These are phyloP conservation scores for Beroe forskalii DNA, from an alignment of 37 sponge, comb jelly and placozoan genomes.

Conservation along the genomic window DNA sequence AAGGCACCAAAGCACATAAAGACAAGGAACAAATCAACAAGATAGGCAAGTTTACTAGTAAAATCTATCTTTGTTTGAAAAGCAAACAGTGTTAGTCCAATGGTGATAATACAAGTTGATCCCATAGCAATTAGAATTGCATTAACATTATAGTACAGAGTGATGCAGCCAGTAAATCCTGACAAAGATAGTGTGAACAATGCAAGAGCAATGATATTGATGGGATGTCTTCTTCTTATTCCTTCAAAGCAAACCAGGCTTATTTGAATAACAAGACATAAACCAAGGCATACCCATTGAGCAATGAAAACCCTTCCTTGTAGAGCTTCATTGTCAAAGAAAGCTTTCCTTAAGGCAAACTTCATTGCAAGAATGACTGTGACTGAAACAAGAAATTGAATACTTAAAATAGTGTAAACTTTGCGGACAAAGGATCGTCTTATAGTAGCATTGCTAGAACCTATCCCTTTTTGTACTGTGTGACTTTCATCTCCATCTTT, in stretches of 20 bases:
- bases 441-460: neutral
- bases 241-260: slow-evolving; percentile 15
- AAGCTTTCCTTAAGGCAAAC: neutral
- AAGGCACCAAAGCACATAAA: slow-evolving; percentile 40
- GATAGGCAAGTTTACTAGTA: slow-evolving; percentile 14
- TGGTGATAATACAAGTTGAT: neutral
- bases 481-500: too few species aligned
- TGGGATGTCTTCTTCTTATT: slow-evolving; percentile 3
- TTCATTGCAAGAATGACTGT: neutral
- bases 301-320: neutral
- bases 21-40: slow-evolving; percentile 3
- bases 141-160: slow-evolving; percentile 18
- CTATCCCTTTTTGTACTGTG: too few species aligned
- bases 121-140: slow-evolving; percentile 43
- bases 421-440: slow-evolving; percentile 24
- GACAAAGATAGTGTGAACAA: slow-evolving; percentile 33
- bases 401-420: neutral
- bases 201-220: neutral
- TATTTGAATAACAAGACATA: neutral
- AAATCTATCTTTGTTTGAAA: slow-evolving; percentile 11
- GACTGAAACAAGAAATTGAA: neutral
- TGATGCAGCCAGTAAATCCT: neutral
- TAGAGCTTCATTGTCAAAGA: neutral
- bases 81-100: slow-evolving; percentile 26
- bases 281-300: neutral